These are phyloP conservation scores for Plebejus argus DNA, from an alignment of 2,888 invertebrate species.

Conservation along the genomic window DNA sequence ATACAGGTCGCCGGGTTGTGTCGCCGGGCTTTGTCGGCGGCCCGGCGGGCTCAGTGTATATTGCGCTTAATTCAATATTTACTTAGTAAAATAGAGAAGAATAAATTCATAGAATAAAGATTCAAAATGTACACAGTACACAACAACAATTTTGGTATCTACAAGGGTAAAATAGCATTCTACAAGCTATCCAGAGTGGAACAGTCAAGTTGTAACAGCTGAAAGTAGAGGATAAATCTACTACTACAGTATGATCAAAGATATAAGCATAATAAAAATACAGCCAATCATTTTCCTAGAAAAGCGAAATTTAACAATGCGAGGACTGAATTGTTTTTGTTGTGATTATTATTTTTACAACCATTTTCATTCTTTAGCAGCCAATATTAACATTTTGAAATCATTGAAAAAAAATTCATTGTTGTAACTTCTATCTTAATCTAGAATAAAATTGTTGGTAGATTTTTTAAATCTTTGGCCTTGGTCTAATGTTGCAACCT, in stretches of 20 bases:
- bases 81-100: slow-evolving; percentile 10
- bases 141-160: slow-evolving; percentile 40
- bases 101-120: slow-evolving; percentile 25
- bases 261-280: too few relatives aligned
- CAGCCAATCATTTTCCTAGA: too few relatives aligned
- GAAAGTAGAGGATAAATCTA: neutral
- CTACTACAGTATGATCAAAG: too few relatives aligned
- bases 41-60: too few relatives aligned
- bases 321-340: too few relatives aligned
- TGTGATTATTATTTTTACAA: too few relatives aligned
- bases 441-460: neutral
- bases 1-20: too few relatives aligned
- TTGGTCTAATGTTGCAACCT: too few relatives aligned
- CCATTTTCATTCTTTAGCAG: too few relatives aligned
- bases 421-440: neutral
- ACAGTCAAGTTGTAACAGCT: neutral
- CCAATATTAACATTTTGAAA: too few relatives aligned
- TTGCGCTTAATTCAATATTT: neutral
- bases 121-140: slow-evolving; percentile 61
- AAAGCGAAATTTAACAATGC: too few relatives aligned
- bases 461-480: neutral
- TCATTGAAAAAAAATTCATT: neutral
- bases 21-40: too few relatives aligned
- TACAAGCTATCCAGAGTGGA: neutral
- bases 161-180: neutral